Conservation (phyloP, 2,888 invertebrate species). For the Mamestra brassicae region DNA sequence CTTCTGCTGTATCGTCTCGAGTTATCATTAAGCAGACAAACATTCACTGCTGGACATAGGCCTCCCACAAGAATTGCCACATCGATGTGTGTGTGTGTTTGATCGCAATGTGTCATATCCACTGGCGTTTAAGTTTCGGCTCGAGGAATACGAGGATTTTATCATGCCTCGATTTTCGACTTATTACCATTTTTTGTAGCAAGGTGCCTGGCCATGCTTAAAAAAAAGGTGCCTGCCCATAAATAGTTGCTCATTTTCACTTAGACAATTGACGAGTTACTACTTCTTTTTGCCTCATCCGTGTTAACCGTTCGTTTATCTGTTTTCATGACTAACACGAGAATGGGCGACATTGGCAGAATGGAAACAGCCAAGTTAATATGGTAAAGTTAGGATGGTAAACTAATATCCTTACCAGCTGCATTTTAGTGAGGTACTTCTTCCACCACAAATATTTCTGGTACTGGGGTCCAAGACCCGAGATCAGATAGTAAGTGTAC, state of each 20-base stretch:
- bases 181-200: not conserved
- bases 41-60: too few relatives aligned
- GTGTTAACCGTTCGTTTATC: not conserved
- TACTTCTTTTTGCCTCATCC: not conserved
- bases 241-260: not conserved
- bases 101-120: too few relatives aligned
- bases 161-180: not conserved
- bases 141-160: not conserved
- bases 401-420: slow-evolving; percentile 91
- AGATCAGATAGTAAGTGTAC: slow-evolving; percentile 97
- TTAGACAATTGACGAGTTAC: not conserved
- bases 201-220: not conserved
- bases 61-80: too few relatives aligned
- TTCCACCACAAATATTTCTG: slow-evolving; percentile 98
- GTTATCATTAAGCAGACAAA: not conserved
- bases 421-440: slow-evolving; percentile 96
- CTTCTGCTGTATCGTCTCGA: not conserved
- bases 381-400: not conserved
- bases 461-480: slow-evolving; percentile 96
- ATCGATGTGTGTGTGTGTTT: too few relatives aligned
- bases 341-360: not conserved
- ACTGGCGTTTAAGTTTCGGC: too few relatives aligned
- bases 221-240: not conserved
- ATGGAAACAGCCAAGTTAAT: not conserved
- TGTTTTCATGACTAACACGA: not conserved